Conservation (phyloP, 92 coral and sea anemone genomes). For the Galaxea fascicularis region DNA sequence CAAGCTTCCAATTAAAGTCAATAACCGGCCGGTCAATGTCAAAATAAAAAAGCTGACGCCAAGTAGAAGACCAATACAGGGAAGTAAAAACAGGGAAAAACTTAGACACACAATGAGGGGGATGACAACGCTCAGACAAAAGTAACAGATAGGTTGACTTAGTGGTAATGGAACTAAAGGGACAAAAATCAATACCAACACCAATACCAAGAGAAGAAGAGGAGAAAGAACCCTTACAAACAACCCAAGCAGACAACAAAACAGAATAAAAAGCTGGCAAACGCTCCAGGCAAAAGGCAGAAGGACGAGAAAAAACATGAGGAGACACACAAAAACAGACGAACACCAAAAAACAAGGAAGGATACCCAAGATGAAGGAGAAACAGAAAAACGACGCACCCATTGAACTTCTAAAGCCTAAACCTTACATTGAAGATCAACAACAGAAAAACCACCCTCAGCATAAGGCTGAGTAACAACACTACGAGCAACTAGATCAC, state of each 20-base stretch:
- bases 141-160: not conserved
- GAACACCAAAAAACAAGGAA: not conserved
- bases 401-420: not conserved
- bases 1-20: constrained; percentile 41
- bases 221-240: not conserved
- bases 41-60: not conserved
- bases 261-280: not conserved
- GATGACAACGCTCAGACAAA: not conserved
- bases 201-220: not conserved
- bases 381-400: not conserved
- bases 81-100: constrained; percentile 10
- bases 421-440: not conserved
- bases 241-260: not conserved
- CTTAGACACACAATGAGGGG: constrained; percentile 31
- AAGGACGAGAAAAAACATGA: not conserved
- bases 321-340: no score
- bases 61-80: constrained; percentile 32
- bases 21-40: constrained; percentile 12
- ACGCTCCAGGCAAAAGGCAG: not conserved
- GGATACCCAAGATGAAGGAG: not conserved
- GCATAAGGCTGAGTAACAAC: not conserved
- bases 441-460: not conserved
- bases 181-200: not conserved
- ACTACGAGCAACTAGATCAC: not conserved
- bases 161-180: not conserved